These are phyloP conservation scores for Callaeas wilsoni DNA, from an alignment of 2,113 vertebrate genomes.

Conservation along the genomic window DNA sequence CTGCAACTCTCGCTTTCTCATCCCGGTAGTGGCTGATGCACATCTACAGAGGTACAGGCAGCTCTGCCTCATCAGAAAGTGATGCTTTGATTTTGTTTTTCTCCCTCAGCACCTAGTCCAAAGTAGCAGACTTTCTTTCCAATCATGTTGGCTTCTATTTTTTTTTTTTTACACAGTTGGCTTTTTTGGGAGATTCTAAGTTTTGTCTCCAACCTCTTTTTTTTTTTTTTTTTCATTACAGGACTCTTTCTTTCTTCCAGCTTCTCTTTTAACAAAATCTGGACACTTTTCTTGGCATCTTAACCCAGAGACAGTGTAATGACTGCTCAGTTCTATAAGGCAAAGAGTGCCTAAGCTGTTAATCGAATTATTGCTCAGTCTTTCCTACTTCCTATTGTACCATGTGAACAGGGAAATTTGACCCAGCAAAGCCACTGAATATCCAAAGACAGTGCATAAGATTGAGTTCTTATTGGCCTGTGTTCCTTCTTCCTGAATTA, in stretches of 20 bases:
- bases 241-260: not conserved
- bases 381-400: not conserved
- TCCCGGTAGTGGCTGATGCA: not conserved
- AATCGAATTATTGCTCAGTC: not conserved
- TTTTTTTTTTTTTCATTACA: not conserved
- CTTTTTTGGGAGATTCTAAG: accelerated
- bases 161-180: not conserved
- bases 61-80: not conserved
- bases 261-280: not conserved
- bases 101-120: not conserved
- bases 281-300: not conserved
- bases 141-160: not conserved
- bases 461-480: not conserved
- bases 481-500: not conserved
- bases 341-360: not conserved
- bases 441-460: not conserved
- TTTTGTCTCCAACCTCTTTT: not conserved
- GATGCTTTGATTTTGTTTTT: not conserved
- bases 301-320: not conserved
- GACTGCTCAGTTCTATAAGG: not conserved
- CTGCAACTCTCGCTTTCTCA: not conserved
- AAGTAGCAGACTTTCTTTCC: not conserved
- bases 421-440: not conserved
- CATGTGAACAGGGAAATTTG: not conserved
- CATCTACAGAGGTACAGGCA: not conserved